Base-by-base conservation (phyloP, 2,888 invertebrate species). In the Agonopterix subpropinquella region DNA sequence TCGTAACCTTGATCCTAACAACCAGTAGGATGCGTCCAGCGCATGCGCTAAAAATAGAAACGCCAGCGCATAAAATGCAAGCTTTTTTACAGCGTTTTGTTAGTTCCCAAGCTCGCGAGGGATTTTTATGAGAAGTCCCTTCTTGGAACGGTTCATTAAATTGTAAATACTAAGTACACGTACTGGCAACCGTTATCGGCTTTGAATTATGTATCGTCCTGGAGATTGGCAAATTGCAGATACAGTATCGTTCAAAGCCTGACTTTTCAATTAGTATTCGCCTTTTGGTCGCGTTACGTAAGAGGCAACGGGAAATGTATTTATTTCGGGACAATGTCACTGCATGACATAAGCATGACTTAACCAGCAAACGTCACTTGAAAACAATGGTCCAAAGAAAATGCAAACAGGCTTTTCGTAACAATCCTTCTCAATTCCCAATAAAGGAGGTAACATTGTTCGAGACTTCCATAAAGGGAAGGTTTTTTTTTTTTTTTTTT, bases 1-100 rank as follows among this genome's bases (percentile, higher is more conserved):
- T 57, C 65, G 75, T 79, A 85, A 81, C 87, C 87, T 87, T 87
- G 87, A 85, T 86, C 84, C 77, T 83, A 62, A 53, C 62, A 77
- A 71, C 84, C 83, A 82, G 80, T 82, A 77, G 84, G 82, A 84
- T 78, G 80, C 79, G 76, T 73, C 79, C 77, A 73, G 70, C 67
- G 70, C 70, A 64, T 63, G 64, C 64, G 76, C 82, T 87, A 86
- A 70, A 85, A 81, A 86, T 86, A 87, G 83, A 75, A 61, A 57
- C 64, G 71, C 60, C 74, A 65, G 67, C 70, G 78, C 75, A 77
- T 80, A 74, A 78, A 80, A 79, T 79, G 75, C 73, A 63, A 57
- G 71, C 74, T 82, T 82, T 42, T 84, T 81, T 77, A 69, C 70
- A 68, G 58, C 65, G 71, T 72, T 72, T 71, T 70, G 74, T 67